These are phyloP conservation scores for Tadarida brasiliensis DNA, from an alignment of 2,797 vertebrate genomes.

Conservation along the genomic window DNA sequence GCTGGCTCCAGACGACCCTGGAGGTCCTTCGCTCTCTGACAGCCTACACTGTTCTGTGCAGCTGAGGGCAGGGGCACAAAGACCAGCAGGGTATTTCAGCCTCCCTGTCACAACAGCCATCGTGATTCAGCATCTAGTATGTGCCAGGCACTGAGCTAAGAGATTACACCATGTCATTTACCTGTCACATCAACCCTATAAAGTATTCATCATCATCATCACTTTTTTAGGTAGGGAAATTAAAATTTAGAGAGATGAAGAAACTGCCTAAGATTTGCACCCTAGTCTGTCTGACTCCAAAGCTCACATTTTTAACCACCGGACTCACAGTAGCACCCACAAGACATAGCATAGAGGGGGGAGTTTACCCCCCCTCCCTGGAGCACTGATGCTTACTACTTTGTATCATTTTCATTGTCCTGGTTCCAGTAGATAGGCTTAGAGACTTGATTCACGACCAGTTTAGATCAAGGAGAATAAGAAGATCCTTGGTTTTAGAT, in stretches of 20 bases:
- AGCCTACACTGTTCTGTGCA: neutral
- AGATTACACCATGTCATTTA: neutral
- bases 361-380: neutral
- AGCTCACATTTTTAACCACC: neutral
- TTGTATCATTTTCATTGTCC: neutral
- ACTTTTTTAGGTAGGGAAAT: neutral
- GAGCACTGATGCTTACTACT: neutral
- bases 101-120: neutral
- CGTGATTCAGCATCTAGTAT: neutral
- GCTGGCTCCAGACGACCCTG: neutral
- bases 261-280: slow-evolving; percentile 2
- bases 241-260: neutral
- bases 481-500: slow-evolving; percentile 7
- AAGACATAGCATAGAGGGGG: neutral
- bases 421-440: neutral
- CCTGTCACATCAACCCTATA: neutral
- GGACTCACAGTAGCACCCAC: neutral
- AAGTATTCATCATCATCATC: neutral
- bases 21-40: neutral
- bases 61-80: neutral
- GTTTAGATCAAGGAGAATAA: neutral
- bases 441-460: neutral
- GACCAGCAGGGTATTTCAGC: neutral
- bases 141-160: neutral
- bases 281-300: neutral